Evolutionary conservation across 2,888 invertebrate genomes (phyloP).

Genomic region (Punctoribates punctum): DNA sequence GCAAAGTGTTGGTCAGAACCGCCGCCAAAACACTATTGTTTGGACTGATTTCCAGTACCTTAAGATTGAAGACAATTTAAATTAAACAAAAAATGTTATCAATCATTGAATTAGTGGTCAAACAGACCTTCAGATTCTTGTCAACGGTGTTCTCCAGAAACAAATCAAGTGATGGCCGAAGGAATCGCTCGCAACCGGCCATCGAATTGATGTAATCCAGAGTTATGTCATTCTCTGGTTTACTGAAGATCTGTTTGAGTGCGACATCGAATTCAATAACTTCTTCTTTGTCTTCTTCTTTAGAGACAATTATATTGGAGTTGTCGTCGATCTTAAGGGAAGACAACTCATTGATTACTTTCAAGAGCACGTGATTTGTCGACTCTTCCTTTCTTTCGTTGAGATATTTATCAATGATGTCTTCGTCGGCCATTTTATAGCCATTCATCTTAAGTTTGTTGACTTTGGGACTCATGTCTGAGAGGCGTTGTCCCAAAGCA

Average conservation of each 20-base stretch:
- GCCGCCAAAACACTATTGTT: background rate
- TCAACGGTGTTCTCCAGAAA: conserved; percentile 71
- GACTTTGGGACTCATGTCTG: conserved; percentile 44
- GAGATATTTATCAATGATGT: conserved; percentile 45
- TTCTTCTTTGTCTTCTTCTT: conserved; percentile 8
- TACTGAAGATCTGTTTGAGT: conserved; percentile 8
- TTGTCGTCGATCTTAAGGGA: conserved; percentile 43
- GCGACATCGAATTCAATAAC: background rate
- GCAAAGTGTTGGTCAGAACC: background rate
- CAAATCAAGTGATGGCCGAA: conserved; percentile 60
- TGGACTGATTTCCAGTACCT: conserved; percentile 62
- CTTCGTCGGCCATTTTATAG: conserved; percentile 45
- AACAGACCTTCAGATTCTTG: conserved; percentile 9
- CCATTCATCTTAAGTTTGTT: conserved; percentile 45
- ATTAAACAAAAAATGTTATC: background rate
- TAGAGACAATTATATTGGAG: conserved; percentile 38
- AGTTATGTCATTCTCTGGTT: conserved; percentile 7
- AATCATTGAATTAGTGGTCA: conserved; percentile 52
- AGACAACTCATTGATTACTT: conserved; percentile 33
- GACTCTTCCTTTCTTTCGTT: conserved; percentile 43
- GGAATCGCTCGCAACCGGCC: conserved; percentile 28
- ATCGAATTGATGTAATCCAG: conserved; percentile 36
- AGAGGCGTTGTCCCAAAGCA: conserved; percentile 44
- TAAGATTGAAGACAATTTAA: conserved; percentile 60
- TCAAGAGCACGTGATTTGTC: conserved; percentile 44